Percentiles rank a stretch among this genome's conserved stretches.
Evolutionary conservation across 1,140 invertebrate genomes (phyloP).

Genomic region (Nasonia longicornis): DNA sequence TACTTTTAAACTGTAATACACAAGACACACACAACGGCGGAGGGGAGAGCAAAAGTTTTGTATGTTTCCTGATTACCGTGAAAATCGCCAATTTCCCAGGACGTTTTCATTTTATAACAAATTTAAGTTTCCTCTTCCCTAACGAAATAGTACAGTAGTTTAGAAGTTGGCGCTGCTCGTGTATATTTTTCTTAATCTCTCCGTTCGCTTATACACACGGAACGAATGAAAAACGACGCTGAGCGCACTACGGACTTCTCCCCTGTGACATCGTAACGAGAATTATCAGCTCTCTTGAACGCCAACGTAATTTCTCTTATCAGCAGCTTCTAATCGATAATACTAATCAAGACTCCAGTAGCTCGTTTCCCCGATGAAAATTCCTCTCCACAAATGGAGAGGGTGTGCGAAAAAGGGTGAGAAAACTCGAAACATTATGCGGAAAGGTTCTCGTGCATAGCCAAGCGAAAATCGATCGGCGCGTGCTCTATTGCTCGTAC

Average conservation of each 20-base stretch:
- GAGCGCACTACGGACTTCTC: not conserved
- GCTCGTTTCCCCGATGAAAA: no score
- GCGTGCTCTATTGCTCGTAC: not conserved
- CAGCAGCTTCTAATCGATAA: no score
- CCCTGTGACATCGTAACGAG: no score
- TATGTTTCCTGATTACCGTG: not conserved
- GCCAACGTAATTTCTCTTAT: no score
- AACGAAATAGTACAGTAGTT: not conserved
- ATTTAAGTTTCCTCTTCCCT: not conserved
- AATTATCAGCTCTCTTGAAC: no score
- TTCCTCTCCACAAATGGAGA: no score
- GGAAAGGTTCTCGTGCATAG: not conserved
- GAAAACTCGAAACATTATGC: not conserved
- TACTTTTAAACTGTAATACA: not conserved
- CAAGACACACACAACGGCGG: no score
- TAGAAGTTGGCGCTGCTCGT: not conserved
- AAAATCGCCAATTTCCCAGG: not conserved
- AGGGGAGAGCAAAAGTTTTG: not conserved
- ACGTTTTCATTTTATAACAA: not conserved
- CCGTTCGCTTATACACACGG: not conserved
- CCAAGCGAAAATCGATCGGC: not conserved
- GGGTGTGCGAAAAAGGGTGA: no score
- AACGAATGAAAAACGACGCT: not conserved
- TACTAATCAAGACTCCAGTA: no score
- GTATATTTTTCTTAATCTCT: not conserved